phyloP scores from a whole-genome alignment of 2,113 vertebrate genomes.

The Otolemur garnettii region DNA sequence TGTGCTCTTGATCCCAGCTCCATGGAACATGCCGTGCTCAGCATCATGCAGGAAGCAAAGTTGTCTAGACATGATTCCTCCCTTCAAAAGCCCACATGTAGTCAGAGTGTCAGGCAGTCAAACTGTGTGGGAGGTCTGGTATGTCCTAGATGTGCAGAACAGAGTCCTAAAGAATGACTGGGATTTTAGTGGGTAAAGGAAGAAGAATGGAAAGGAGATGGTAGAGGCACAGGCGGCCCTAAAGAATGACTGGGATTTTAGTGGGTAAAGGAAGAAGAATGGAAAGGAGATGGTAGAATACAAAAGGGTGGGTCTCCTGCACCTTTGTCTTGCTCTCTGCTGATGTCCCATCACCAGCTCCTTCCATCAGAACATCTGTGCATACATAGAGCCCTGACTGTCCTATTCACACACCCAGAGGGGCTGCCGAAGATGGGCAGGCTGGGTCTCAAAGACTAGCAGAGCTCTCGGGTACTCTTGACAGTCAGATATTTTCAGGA shows the following conservation, averaged over 20 bases:
- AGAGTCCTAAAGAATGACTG: neutral
- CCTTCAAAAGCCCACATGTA: neutral
- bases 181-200: neutral
- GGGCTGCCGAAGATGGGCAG: neutral
- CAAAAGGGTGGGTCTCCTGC: neutral
- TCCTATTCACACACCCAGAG: neutral
- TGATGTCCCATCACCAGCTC: neutral
- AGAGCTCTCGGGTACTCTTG: neutral
- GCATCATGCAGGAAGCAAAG: neutral
- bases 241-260: neutral
- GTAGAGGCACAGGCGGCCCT: too few relatives aligned
- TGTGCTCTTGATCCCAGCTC: neutral
- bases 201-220: neutral
- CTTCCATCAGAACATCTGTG: neutral
- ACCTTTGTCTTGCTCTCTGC: neutral
- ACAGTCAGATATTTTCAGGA: neutral
- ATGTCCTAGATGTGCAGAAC: neutral
- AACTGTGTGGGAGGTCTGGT: neutral
- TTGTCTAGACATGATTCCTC: neutral
- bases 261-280: neutral
- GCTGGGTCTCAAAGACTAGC: neutral
- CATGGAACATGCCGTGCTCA: fast-evolving
- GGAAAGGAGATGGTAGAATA: neutral
- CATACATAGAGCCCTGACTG: fast-evolving
- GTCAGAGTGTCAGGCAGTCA: neutral